phyloP scores from a whole-genome alignment of 2,113 vertebrate species.

The Trinectes maculatus region DNA sequence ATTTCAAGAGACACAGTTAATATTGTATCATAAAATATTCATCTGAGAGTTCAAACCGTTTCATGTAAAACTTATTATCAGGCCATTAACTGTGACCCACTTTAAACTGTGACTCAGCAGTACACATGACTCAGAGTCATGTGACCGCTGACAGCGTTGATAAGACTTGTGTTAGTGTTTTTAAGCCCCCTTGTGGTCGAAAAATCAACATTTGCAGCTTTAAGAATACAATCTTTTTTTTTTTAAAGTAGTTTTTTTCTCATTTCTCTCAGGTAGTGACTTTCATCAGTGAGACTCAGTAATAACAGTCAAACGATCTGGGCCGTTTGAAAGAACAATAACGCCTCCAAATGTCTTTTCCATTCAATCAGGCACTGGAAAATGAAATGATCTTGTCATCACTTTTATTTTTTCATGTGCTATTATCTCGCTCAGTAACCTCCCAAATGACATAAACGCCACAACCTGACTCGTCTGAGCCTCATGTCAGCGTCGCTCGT shows the following conservation, averaged over 20 bases:
- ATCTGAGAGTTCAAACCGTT: too few relatives aligned
- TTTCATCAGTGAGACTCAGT: too few relatives aligned
- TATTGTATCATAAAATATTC: too few relatives aligned
- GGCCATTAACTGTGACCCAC: too few relatives aligned
- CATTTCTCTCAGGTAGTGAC: too few relatives aligned
- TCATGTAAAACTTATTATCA: too few relatives aligned
- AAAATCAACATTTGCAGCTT: conserved; percentile 11
- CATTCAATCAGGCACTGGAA: neutral
- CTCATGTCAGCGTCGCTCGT: neutral
- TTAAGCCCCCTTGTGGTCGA: neutral
- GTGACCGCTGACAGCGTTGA: too few relatives aligned
- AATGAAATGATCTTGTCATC: neutral
- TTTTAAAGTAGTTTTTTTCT: too few relatives aligned
- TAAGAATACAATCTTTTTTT: neutral
- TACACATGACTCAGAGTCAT: too few relatives aligned
- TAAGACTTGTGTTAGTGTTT: neutral
- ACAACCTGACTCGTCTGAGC: neutral
- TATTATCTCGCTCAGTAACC: neutral
- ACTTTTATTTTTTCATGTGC: conserved; percentile 1
- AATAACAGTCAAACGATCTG: too few relatives aligned
- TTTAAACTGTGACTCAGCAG: too few relatives aligned
- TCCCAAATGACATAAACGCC: neutral
- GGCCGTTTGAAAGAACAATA: too few relatives aligned
- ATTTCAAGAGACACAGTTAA: neutral
- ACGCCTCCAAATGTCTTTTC: neutral